phyloP scores from a whole-genome alignment of 92 coral and sea anemone species.

The Zoanthus solanderi region DNA sequence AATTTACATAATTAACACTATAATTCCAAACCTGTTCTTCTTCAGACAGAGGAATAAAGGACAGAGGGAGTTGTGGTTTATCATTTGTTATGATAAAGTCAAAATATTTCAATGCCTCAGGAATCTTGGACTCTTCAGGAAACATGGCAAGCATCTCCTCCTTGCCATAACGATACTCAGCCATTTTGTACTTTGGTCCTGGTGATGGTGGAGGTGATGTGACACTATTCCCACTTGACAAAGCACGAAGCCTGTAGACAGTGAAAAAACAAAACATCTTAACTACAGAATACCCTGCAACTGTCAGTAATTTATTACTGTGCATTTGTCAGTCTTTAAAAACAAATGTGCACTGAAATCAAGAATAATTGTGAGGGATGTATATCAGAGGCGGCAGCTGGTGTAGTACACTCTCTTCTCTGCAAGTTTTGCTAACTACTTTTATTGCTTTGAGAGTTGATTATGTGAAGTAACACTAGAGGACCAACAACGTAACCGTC shows the following conservation, averaged over 20 bases:
- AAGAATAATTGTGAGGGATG: no score
- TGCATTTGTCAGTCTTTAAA: no score
- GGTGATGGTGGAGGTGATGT: constrained; percentile 99
- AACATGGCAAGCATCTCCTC: constrained; percentile 99
- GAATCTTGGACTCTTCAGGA: constrained; percentile 75
- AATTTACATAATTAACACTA: background rate
- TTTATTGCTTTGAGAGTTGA: no score
- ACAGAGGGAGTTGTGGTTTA: constrained; percentile 80
- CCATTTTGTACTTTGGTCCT: constrained; percentile 96
- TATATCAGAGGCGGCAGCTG: no score
- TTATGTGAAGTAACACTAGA: no score
- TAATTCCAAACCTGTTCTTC: constrained; percentile 89
- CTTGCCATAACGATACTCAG: constrained; percentile 95
- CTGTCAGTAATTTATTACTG: no score
- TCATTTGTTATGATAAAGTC: constrained; percentile 71
- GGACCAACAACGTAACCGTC: no score
- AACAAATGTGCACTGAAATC: no score
- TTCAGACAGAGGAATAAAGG: constrained; percentile 87
- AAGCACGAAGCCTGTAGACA: constrained; percentile 87
- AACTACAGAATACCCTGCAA: no score
- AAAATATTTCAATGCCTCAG: constrained; percentile 75
- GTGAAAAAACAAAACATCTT: background rate
- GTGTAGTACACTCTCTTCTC: no score
- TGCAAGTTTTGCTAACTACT: no score
- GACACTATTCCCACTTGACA: constrained; percentile 97